These are phyloP conservation scores for Caenorhabditis tropicalis DNA, from an alignment of 1,140 invertebrate species.

Conservation along the genomic window DNA sequence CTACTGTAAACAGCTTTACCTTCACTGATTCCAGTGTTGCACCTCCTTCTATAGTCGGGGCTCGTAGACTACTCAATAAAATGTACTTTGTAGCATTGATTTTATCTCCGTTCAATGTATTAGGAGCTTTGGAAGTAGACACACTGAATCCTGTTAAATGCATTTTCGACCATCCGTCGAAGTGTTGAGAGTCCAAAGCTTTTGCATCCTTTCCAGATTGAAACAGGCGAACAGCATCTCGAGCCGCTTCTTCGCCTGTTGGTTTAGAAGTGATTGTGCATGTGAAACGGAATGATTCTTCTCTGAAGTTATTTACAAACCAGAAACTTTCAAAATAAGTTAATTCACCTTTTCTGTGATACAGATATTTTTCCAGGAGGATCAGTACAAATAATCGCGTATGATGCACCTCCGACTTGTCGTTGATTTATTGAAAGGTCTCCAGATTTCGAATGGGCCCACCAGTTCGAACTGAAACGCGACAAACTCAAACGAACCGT, in stretches of 20 bases:
- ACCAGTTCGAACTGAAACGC: constrained; percentile 6
- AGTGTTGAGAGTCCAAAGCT: constrained; percentile 62
- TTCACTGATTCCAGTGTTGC: neutral
- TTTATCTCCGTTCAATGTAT: constrained; percentile 61
- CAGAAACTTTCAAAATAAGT: constrained; percentile 19
- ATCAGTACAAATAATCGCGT: constrained; percentile 28
- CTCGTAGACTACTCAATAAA: constrained; percentile 59
- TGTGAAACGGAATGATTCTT: constrained; percentile 66
- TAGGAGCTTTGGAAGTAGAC: constrained; percentile 66
- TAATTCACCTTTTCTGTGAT: constrained; percentile 22
- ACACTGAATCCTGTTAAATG: constrained; percentile 60
- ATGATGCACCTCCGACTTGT: neutral
- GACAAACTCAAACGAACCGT: neutral
- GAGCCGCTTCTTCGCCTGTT: constrained; percentile 7
- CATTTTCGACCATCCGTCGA: constrained; percentile 64
- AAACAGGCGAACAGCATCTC: constrained; percentile 35
- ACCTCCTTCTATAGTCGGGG: constrained; percentile 58
- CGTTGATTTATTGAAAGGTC: neutral
- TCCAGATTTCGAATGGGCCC: neutral
- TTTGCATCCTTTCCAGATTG: constrained; percentile 48
- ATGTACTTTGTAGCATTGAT: constrained; percentile 64
- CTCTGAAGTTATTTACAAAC: constrained; percentile 53
- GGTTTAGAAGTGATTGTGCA: constrained; percentile 54
- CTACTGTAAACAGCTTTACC: neutral
- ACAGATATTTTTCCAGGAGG: constrained; percentile 30